phyloP scores from a whole-genome alignment of 2,113 vertebrate species.

The Ovis canadensis region DNA sequence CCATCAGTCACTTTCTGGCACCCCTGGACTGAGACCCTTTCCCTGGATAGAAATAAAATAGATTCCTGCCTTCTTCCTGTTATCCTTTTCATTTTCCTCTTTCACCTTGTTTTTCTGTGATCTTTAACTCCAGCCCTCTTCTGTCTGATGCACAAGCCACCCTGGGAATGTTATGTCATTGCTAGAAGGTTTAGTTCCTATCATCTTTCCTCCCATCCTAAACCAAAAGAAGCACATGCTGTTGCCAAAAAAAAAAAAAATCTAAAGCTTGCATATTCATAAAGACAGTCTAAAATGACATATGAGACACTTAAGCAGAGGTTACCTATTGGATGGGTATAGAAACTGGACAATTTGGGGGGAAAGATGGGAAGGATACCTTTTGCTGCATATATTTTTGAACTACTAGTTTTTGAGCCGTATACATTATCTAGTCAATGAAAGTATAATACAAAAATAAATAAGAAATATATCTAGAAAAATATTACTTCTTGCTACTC shows the following conservation, averaged over 20 bases:
- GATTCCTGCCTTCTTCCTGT: neutral
- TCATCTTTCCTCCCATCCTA: neutral
- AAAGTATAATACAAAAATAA: neutral
- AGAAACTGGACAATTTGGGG: neutral
- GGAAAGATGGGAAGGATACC: neutral
- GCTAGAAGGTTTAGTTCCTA: neutral
- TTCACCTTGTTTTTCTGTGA: neutral
- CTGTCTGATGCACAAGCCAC: neutral
- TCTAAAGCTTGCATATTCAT: neutral
- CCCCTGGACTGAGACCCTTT: neutral
- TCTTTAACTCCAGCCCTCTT: neutral
- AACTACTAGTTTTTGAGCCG: neutral
- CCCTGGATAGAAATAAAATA: neutral
- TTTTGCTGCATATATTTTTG: neutral
- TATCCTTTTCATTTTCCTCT: neutral
- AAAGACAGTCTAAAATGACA: neutral
- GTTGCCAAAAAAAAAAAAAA: neutral
- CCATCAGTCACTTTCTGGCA: neutral
- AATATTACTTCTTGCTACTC: neutral
- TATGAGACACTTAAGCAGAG: neutral
- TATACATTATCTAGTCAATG: neutral
- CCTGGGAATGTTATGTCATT: neutral
- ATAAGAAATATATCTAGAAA: neutral
- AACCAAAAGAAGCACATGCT: neutral
- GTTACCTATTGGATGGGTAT: neutral